Evolutionary conservation across 1,140 invertebrate species (phyloP), one percentile per base, ranked within the genome.

Genomic region (Agrilus planipennis): DNA sequence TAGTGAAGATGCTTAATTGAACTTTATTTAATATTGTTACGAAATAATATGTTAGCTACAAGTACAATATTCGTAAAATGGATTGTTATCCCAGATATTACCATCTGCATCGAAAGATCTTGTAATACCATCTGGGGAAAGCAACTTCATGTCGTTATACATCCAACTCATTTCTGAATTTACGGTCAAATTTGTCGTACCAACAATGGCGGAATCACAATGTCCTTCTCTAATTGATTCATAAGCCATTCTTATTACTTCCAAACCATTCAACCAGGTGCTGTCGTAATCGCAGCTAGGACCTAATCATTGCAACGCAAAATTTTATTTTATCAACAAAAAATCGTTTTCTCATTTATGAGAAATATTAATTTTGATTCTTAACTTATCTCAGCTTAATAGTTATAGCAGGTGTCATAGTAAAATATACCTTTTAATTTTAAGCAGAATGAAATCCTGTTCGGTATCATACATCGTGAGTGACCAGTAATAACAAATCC

Each of bases 241-340:
- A 20, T 76, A 65, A 11, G 77, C 82, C 44, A 77, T 64, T 47
- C 73, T 62, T 11, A 86, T 52, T 5, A 77, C 76, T 49, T 81
- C 61, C 11, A 81, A 59, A 45, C 77, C 78, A 5, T 78, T 77
- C 3, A 76, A 72, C 65, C 81, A 86, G 10, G 78, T 79, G 17
- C 76, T 77, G 55, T 85, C 81, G 28, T 82, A 69, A 2, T 74
- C 64, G 51, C 71, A 80, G 56, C 78, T 81, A 0, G 81, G 81
- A 42, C 81, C 79, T 76, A 27, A 17, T n/a, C n/a, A n/a, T n/a
- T n/a, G n/a, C n/a, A n/a, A n/a, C n/a, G n/a, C n/a, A n/a, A n/a
- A n/a, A n/a, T n/a, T n/a, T n/a, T n/a, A n/a, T n/a, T n/a, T n/a
- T n/a, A n/a, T n/a, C n/a, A n/a, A n/a, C n/a, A n/a, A n/a, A n/a